Conservation (phyloP, 2,797 vertebrate species). For the Melanotaenia nigrans region DNA sequence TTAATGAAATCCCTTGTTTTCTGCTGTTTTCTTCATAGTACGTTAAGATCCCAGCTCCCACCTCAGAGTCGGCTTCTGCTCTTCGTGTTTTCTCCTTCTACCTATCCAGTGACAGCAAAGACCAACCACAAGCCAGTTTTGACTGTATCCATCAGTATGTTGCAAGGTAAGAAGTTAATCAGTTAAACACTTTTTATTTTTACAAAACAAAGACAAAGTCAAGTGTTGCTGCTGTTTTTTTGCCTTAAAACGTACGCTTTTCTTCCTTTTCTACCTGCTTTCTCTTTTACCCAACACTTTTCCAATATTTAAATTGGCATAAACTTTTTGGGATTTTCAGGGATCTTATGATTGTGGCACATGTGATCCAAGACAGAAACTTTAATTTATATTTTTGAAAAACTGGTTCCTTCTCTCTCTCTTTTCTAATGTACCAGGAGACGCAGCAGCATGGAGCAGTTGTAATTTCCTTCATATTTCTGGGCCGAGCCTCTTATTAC, state of each 20-base stretch:
- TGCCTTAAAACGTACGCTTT: not conserved
- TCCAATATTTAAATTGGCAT: not conserved
- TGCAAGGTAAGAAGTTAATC: conserved; percentile 70
- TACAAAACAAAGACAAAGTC: not conserved
- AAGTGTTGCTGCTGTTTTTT: not conserved
- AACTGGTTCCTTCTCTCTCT: conserved; percentile 4
- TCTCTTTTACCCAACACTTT: not conserved
- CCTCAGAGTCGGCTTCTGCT: conserved; percentile 66
- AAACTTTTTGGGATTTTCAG: not conserved
- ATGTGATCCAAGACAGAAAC: conserved; percentile 5
- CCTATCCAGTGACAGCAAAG: conserved; percentile 87
- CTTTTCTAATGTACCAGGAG: conserved; percentile 9
- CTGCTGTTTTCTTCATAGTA: conserved; percentile 65
- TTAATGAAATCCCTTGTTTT: not conserved
- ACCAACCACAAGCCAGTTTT: conserved; percentile 86
- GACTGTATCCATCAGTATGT: conserved; percentile 85
- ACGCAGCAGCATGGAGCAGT: conserved; percentile 40
- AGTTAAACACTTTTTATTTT: not conserved
- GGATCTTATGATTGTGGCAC: not conserved
- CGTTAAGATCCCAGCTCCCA: conserved; percentile 84
- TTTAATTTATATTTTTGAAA: not conserved
- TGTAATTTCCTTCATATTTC: conserved; percentile 64
- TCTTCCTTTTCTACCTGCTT: not conserved
- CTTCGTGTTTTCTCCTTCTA: conserved; percentile 87
- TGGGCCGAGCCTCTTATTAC: conserved; percentile 62